Evolutionary conservation across 2,888 invertebrate genomes (phyloP).

Genomic region (Venusia cambrica): DNA sequence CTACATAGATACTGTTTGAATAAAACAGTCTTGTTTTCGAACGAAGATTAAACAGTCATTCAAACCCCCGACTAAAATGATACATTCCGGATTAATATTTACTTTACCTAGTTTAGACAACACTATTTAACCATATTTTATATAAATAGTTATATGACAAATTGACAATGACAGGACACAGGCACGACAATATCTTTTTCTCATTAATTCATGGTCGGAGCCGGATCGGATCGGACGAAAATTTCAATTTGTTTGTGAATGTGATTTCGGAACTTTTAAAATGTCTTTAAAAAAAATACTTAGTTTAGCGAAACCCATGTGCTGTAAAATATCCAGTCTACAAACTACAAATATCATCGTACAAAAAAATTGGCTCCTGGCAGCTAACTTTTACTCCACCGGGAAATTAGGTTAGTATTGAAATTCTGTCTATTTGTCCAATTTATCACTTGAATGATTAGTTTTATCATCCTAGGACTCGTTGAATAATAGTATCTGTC

Average conservation of each 20-base stretch:
- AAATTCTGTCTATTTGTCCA: slow-evolving; percentile 3
- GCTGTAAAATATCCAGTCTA: slow-evolving; percentile 50
- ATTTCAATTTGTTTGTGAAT: slow-evolving; percentile 43
- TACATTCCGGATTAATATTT: too few species aligned
- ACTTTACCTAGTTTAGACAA: too few species aligned
- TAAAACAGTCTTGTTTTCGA: too few species aligned
- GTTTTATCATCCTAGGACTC: too few species aligned
- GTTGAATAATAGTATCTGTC: too few species aligned
- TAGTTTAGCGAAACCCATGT: slow-evolving; percentile 56
- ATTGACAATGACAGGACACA: slow-evolving; percentile 9
- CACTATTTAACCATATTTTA: neutral
- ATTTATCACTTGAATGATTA: too few species aligned
- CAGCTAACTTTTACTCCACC: slow-evolving; percentile 58
- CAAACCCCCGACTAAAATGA: too few species aligned
- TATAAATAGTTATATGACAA: neutral
- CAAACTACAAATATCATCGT: slow-evolving; percentile 50
- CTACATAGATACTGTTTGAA: too few species aligned
- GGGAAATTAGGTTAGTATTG: slow-evolving; percentile 72
- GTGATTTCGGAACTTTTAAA: slow-evolving; percentile 45
- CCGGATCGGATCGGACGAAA: too few species aligned
- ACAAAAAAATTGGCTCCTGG: slow-evolving; percentile 55
- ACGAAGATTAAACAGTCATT: too few species aligned
- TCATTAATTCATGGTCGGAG: slow-evolving; percentile 25
- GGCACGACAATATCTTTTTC: too few species aligned
- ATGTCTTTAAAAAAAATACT: slow-evolving; percentile 71